These are phyloP conservation scores for Neelides folsomi DNA, from an alignment of 2,888 invertebrate species.

Conservation along the genomic window DNA sequence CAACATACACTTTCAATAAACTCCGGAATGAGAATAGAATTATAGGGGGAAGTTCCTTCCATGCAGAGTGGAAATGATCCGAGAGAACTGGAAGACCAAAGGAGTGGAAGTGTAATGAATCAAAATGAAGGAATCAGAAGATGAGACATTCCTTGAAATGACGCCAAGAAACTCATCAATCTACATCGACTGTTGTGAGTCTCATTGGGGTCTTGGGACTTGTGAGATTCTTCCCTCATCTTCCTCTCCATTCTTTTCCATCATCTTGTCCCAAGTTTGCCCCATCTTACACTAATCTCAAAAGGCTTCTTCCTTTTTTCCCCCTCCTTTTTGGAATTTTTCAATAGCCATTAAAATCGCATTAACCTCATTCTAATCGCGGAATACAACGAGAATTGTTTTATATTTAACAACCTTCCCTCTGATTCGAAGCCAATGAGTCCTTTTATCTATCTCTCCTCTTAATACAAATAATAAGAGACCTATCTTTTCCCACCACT, in stretches of 20 bases:
- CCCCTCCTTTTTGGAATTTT: conserved; percentile 29
- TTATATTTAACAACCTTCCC: conserved; percentile 29
- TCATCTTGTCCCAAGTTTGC: not conserved
- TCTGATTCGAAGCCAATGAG: no score
- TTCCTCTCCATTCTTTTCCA: conserved; percentile 1
- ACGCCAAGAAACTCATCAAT: conserved; percentile 33
- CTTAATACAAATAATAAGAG: conserved; percentile 3
- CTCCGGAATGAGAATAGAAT: not conserved
- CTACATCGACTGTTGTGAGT: conserved; percentile 17
- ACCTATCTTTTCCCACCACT: conserved; percentile 1
- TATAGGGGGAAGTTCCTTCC: not conserved
- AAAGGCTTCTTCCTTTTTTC: not conserved
- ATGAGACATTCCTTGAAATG: conserved; percentile 32
- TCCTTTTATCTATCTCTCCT: not conserved
- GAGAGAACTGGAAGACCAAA: not conserved
- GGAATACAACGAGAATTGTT: conserved; percentile 21
- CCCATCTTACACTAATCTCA: not conserved
- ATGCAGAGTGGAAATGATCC: not conserved
- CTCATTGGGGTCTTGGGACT: no score
- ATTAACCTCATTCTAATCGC: conserved; percentile 34
- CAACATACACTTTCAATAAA: not conserved
- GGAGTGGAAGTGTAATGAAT: conserved; percentile 25
- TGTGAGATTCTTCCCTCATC: conserved; percentile 5
- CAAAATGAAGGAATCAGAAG: conserved; percentile 32
- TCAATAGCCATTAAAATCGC: conserved; percentile 33